These are phyloP conservation scores for Cyaniris semiargus DNA, from an alignment of 2,888 invertebrate genomes.

Conservation along the genomic window DNA sequence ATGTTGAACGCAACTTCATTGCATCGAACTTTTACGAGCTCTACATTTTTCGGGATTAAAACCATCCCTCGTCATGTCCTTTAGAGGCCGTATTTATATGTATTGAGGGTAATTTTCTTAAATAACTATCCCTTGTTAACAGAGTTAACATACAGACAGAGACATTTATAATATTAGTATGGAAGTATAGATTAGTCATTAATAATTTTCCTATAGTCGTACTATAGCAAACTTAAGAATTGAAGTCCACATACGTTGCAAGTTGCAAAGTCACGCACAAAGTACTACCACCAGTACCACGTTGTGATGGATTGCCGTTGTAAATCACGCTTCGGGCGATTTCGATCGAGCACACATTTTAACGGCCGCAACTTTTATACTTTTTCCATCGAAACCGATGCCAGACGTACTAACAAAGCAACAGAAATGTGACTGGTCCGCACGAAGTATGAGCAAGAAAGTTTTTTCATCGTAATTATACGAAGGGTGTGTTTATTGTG, in stretches of 20 bases:
- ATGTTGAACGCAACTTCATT: too few species aligned
- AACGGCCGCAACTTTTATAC: constrained; percentile 45
- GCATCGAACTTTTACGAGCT: too few species aligned
- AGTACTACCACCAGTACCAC: not conserved
- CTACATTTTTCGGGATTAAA: too few species aligned
- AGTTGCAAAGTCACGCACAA: constrained; percentile 13
- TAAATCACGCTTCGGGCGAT: constrained; percentile 50
- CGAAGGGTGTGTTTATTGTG: not conserved
- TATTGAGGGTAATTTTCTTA: too few species aligned
- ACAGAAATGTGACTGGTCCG: constrained; percentile 41
- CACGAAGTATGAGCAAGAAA: constrained; percentile 38
- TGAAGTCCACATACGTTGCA: not conserved
- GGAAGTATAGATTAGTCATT: too few species aligned
- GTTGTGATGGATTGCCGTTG: constrained; percentile 23
- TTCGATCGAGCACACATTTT: constrained; percentile 51
- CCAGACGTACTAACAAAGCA: constrained; percentile 52
- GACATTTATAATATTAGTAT: too few species aligned
- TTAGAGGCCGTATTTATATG: too few species aligned
- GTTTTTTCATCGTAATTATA: constrained; percentile 28
- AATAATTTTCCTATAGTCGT: too few species aligned
- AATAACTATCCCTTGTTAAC: too few species aligned
- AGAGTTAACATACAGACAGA: too few species aligned
- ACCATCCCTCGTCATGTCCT: too few species aligned
- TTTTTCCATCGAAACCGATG: constrained; percentile 53
- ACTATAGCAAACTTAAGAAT: not conserved